phyloP scores from a whole-genome alignment of 37 sponge, comb jelly and placozoan genomes.

The Halisarca cf. caerulea region DNA sequence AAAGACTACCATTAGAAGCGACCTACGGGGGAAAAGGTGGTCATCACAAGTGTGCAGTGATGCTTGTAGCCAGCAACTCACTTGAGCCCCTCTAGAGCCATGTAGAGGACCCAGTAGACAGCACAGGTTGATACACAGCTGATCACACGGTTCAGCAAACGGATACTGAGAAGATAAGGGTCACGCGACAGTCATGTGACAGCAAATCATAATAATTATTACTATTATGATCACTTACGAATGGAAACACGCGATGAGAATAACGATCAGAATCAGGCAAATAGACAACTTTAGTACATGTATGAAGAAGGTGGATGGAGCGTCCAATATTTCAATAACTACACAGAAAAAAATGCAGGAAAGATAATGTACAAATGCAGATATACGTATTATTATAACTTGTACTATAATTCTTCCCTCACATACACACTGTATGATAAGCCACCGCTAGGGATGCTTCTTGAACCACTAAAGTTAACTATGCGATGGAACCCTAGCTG shows the following conservation, averaged over 20 bases:
- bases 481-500: no score
- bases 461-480: no score
- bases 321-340: conserved; percentile 7
- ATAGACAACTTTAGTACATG: not conserved
- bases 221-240: not conserved
- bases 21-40: not conserved
- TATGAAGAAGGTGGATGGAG: conserved; percentile 3
- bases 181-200: not conserved
- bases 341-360: not conserved
- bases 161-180: not conserved
- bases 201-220: not conserved
- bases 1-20: not conserved
- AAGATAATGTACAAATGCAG: not conserved
- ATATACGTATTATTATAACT: no score
- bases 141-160: not conserved
- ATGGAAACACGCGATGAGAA: not conserved
- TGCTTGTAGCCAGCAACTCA: not conserved
- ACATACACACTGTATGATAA: no score
- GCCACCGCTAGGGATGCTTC: no score
- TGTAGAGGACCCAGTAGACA: conserved; percentile 12
- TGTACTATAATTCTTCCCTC: no score
- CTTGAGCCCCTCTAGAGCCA: not conserved
- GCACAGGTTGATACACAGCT: conserved; percentile 31
- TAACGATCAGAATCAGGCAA: not conserved
- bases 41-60: no score